Evolutionary conservation across 2,797 vertebrate species (phyloP).

Genomic region (Pelochelys cantorii): DNA sequence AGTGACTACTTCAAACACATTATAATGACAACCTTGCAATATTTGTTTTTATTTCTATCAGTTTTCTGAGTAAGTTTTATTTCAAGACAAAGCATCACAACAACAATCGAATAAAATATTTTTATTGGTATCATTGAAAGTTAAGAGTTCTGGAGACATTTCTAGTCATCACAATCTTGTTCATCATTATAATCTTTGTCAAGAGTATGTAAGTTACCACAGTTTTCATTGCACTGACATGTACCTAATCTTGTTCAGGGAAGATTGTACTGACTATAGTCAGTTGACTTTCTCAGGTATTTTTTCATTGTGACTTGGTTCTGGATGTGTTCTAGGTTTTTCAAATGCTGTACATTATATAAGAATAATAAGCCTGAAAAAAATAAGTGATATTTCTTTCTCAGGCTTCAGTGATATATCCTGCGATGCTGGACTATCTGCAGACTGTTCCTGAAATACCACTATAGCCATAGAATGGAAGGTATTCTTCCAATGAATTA

Average conservation of each 20-base stretch:
- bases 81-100: background rate
- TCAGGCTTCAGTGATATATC: background rate
- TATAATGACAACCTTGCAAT: background rate
- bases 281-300: background rate
- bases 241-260: background rate
- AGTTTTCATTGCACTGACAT: background rate
- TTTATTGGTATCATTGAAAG: background rate
- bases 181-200: background rate
- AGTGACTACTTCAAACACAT: background rate
- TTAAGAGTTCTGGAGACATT: background rate
- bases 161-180: background rate
- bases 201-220: background rate
- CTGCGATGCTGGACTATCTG: background rate
- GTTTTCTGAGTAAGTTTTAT: background rate
- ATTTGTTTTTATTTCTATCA: background rate
- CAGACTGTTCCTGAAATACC: background rate
- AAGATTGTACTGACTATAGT: background rate
- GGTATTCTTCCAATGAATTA: background rate
- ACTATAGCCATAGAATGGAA: background rate
- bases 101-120: background rate
- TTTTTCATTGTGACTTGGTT: background rate
- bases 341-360: background rate
- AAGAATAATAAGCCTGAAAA: background rate
- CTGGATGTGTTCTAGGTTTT: background rate
- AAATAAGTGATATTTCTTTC: background rate